Evolutionary conservation across 2,113 vertebrate genomes (phyloP).

Genomic region (Pollimyrus isidori): DNA sequence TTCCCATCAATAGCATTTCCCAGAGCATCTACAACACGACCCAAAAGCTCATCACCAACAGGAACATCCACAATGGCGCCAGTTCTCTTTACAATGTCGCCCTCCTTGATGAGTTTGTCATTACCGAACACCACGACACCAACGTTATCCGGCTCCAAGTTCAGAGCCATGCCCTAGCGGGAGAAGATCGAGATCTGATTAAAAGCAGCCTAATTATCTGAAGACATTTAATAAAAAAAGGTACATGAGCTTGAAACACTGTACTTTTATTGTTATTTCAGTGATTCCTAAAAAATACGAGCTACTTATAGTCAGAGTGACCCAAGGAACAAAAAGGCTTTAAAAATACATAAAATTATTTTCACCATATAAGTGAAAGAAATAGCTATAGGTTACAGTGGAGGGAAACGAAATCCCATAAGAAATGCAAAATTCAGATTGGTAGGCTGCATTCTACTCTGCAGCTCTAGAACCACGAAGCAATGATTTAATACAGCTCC

Average conservation of each 20-base stretch:
- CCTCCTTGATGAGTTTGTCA: constrained; percentile 96
- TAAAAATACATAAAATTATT: neutral
- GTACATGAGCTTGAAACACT: neutral
- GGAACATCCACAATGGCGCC: constrained; percentile 97
- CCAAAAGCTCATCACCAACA: constrained; percentile 85
- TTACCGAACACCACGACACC: constrained; percentile 99
- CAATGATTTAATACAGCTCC: neutral
- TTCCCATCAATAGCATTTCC: constrained; percentile 96
- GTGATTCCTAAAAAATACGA: neutral
- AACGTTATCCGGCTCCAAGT: constrained; percentile 98
- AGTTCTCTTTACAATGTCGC: constrained; percentile 93
- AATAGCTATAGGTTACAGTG: neutral
- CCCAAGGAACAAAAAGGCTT: neutral
- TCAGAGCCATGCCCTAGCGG: constrained; percentile 94
- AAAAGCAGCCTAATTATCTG: neutral
- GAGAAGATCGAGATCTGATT: neutral
- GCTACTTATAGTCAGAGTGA: neutral
- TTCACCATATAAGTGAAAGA: neutral
- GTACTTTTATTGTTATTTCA: neutral
- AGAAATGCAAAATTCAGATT: neutral
- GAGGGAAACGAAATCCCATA: neutral
- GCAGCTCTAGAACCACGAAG: neutral
- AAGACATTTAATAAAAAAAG: neutral
- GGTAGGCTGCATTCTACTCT: neutral
- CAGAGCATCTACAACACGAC: constrained; percentile 92